Evolutionary conservation across 2,797 vertebrate genomes (phyloP).

Genomic region (Gila robusta): DNA sequence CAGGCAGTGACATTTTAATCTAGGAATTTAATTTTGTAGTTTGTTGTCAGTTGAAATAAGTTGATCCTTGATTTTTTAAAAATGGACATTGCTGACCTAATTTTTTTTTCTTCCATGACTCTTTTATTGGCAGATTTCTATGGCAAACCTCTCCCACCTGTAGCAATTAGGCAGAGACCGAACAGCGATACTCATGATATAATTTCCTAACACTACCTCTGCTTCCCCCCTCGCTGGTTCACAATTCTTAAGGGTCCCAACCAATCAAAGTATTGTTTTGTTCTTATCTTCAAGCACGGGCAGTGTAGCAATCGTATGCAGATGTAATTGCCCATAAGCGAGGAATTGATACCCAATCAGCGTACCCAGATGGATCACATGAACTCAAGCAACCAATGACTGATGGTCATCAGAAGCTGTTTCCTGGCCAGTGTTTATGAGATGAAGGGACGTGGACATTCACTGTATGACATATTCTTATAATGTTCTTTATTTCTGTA

Average conservation of each 20-base stretch:
- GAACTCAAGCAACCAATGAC: constrained; percentile 24
- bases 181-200: constrained; percentile 89
- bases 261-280: constrained; percentile 73
- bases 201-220: constrained; percentile 79
- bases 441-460: constrained; percentile 17
- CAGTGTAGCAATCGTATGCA: constrained; percentile 66
- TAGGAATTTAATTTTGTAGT: background rate
- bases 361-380: constrained; percentile 32
- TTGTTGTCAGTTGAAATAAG: background rate
- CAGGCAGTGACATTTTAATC: constrained; percentile 2
- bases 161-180: constrained; percentile 86
- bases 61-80: background rate
- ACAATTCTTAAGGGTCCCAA: constrained; percentile 32
- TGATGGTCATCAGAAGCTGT: constrained; percentile 22
- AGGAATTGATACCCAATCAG: constrained; percentile 25
- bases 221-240: constrained; percentile 41
- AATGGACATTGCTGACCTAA: constrained; percentile 54
- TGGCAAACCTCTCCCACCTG: constrained; percentile 91
- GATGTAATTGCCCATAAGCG: constrained; percentile 39
- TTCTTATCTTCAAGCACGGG: constrained; percentile 76
- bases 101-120: constrained; percentile 57
- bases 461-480: constrained; percentile 2
- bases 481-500: background rate
- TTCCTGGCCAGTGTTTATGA: constrained; percentile 7
- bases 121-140: constrained; percentile 77